A percentile compares a stretch with the other conserved stretches of the same genome.
Evolutionary conservation across 2,888 invertebrate genomes (phyloP).

Genomic region (Notocelia uddmanniana): DNA sequence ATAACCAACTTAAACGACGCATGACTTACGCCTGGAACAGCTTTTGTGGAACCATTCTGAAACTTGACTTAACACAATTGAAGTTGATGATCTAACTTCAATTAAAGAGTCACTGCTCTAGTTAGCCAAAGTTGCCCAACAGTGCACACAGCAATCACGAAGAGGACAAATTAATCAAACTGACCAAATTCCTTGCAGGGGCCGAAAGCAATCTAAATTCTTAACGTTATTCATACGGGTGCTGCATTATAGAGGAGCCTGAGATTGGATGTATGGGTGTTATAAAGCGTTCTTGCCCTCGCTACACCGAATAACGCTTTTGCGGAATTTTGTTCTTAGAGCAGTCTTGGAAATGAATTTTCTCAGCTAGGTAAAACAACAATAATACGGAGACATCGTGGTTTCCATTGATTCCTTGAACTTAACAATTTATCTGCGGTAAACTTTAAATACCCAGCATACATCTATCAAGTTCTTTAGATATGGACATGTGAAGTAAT

Average conservation of each 20-base stretch:
- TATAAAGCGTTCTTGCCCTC: conserved; percentile 38
- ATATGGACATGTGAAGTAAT: too few relatives aligned
- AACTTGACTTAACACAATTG: conserved; percentile 26
- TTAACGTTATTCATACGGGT: conserved; percentile 58
- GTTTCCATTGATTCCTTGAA: not conserved
- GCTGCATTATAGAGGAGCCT: conserved; percentile 44
- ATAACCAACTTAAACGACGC: not conserved
- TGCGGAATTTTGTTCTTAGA: conserved; percentile 22
- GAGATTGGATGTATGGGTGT: conserved; percentile 43
- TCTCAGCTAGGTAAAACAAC: not conserved
- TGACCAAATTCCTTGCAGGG: conserved; percentile 57
- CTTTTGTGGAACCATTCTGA: not conserved
- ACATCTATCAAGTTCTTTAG: too few relatives aligned
- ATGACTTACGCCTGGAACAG: not conserved
- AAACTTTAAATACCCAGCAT: too few relatives aligned
- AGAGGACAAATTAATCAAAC: conserved; percentile 60
- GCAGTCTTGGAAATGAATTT: not conserved
- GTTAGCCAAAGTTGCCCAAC: conserved; percentile 31
- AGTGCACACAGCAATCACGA: conserved; percentile 40
- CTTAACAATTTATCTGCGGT: too few relatives aligned
- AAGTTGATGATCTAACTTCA: conserved; percentile 12
- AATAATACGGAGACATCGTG: not conserved
- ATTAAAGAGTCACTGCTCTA: conserved; percentile 36
- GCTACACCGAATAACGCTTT: conserved; percentile 33
- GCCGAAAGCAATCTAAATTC: conserved; percentile 69